A percentile compares a stretch with the other conserved stretches of the same genome.
Conservation (phyloP, 2,888 invertebrate genomes). For the Macrophya annulata region DNA sequence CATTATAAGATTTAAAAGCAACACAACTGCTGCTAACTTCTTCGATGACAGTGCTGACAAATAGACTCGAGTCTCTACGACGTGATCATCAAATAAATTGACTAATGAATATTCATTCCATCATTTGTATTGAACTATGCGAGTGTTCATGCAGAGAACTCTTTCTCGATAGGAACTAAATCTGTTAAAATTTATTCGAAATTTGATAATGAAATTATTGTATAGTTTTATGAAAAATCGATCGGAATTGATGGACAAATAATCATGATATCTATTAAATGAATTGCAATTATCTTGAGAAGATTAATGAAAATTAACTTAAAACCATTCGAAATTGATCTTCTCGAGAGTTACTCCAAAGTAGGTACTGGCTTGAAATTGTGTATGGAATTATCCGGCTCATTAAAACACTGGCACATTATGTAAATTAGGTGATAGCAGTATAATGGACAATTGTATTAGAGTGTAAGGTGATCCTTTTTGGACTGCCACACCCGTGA, state of each 20-base stretch:
- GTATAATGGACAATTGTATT: not conserved
- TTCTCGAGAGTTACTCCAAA: no score
- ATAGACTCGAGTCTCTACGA: not conserved
- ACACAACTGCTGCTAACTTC: not conserved
- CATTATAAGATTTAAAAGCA: not conserved
- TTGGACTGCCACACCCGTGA: not conserved
- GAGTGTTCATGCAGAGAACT: no score
- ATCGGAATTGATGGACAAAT: not conserved
- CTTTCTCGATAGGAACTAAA: not conserved
- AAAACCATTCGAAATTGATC: not conserved
- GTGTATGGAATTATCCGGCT: not conserved
- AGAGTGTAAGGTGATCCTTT: slow-evolving; percentile 6
- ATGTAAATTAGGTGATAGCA: not conserved
- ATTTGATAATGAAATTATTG: not conserved
- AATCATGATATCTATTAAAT: not conserved
- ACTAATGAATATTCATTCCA: not conserved
- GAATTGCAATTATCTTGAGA: not conserved
- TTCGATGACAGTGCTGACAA: not conserved
- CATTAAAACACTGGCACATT: not conserved
- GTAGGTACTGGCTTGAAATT: not conserved
- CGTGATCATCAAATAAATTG: not conserved
- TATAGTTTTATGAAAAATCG: not conserved
- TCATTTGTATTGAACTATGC: no score
- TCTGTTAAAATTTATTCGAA: not conserved
- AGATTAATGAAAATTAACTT: not conserved